Evolutionary conservation across 2,888 invertebrate genomes (phyloP), one percentile per base, ranked within the genome.

Genomic region (Osmoderma eremita): DNA sequence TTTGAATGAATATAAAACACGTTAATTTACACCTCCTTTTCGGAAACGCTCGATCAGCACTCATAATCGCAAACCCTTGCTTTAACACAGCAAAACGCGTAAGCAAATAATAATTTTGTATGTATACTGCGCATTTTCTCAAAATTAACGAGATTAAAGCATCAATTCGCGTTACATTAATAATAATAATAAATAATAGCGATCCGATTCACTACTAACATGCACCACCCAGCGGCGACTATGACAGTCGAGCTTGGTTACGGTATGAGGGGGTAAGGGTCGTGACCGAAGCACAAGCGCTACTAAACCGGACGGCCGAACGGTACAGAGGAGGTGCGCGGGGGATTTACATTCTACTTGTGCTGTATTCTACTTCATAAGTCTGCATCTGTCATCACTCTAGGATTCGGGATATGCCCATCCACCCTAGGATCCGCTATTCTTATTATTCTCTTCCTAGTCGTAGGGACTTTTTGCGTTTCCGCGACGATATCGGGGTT

Each of bases 221-320:
- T 75, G 73, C 75, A 75, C 75, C 76, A 75, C 75, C 75, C 75
- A 75, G 73, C 75, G 69, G 71, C 70, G 75, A 75, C 74, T 72
- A 72, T 74, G 74, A 75, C 74, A 74, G 72, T 70, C 64, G 66
- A 69, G 67, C 68, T 70, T 66, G 69, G 70, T 68, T 65, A 73
- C 71, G 73, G 68, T 71, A 72, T 67, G 74, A 72, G 70, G 75
- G 70, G 67, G 70, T 66, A 66, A 64, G 72, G 68, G 71, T 69
- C 71, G 67, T 70, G 73, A 71, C 71, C 72, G 73, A 67, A 58
- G 58, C 45, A 45, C 24, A 45, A 45, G 24, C 45, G 45, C 36
- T 15, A 53, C 51, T 53, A 53, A 69, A 67, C 71, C 72, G 73
- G 71, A 70, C 70, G 69, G 67, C 66, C 73, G 72, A 71, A 72